phyloP scores from a whole-genome alignment of 2,113 vertebrate genomes.

The Myiozetetes cayanensis region DNA sequence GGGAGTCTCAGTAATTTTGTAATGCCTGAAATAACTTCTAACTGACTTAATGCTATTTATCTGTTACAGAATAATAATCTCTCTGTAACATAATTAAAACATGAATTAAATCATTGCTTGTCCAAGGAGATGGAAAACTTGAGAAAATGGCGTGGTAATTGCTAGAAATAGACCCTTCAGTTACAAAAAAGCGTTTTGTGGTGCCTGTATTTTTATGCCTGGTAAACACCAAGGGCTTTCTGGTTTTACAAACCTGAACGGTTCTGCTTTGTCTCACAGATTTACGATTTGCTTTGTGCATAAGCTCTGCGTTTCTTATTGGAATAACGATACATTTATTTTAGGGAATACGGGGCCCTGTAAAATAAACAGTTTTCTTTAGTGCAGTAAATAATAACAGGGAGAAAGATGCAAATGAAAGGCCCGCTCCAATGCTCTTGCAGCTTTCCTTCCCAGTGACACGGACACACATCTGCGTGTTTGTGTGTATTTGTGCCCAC shows the following conservation, averaged over 20 bases:
- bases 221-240: background rate
- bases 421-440: background rate
- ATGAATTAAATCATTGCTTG: constrained; percentile 11
- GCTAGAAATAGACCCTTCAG: background rate
- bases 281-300: background rate
- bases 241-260: background rate
- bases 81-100: constrained; percentile 6
- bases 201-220: background rate
- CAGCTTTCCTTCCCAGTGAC: rapidly evolving
- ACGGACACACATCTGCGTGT: background rate
- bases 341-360: background rate
- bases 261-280: background rate
- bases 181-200: background rate
- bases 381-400: background rate
- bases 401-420: background rate
- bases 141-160: background rate
- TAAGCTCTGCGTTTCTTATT: background rate
- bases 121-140: background rate
- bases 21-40: constrained; percentile 17
- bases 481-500: background rate
- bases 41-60: constrained; percentile 26
- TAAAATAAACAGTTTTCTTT: background rate
- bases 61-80: background rate
- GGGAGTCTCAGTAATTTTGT: background rate
- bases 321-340: background rate